Base-by-base conservation (phyloP, 2,797 vertebrate species). In the Malurus leucopterus region DNA sequence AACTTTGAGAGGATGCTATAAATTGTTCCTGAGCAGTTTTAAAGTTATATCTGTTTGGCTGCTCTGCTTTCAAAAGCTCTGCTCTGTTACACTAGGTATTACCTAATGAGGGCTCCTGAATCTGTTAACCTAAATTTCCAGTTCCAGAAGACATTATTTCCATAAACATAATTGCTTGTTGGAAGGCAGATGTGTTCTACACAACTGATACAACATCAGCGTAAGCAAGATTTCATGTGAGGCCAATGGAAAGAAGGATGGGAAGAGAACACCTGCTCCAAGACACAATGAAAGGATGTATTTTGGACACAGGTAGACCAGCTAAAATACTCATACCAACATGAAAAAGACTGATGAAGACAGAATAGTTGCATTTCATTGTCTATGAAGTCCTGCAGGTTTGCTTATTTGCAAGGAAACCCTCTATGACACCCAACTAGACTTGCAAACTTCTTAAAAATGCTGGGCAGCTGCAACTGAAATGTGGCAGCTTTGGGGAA, bases 211-310 rank as follows among this genome's bases (percentile, higher is more conserved):
- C 29, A 72, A 71, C 6, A 10, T 7, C 16, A 65, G 19, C 0
- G 0, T 21, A 13, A 75, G 18, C 9, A 41, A 71, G 47, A 77
- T 69, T 74, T 86, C 64, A 38, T 4, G 4, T 0, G 0, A 51
- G 36, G 38, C 15, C 63, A 7, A 1, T 6, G 12, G 47, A 47
- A 82, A 63, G 40, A 81, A 53, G 17, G 23, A 38, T 18, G 41
- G 44, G 6, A 80, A 83, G 43, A 78, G n/a, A 76, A 64, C 22
- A 64, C 14, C 38, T 81, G 20, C 53, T 88, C 15, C 24, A 26
- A 55, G 34, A 34, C 9, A 46, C 1, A 1, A 11, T 19, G 44
- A 57, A 57, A 57, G n/a, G 54, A 30, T 0, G 0, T 20, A 8
- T 29, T 86, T 75, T 55, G 40, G 46, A 65, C 43, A 62, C 30